phyloP scores from a whole-genome alignment of 2,888 invertebrate genomes.

The Belgica antarctica region DNA sequence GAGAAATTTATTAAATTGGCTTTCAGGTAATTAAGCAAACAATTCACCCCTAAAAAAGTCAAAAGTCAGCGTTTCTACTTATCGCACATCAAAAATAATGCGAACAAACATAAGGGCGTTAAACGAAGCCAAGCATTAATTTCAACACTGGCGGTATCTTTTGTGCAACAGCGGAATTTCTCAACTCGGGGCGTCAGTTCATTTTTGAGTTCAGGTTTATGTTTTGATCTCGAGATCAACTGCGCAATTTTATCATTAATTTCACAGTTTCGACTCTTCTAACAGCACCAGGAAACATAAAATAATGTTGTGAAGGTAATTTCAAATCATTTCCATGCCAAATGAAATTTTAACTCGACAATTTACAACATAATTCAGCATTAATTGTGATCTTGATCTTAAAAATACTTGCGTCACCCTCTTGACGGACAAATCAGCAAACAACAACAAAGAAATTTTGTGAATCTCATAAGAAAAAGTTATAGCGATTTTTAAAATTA shows the following conservation, averaged over 20 bases:
- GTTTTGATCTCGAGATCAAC: conserved; percentile 27
- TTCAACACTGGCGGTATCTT: background rate
- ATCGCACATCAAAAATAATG: too few relatives aligned
- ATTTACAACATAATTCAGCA: too few relatives aligned
- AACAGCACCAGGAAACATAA: too few relatives aligned
- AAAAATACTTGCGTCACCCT: conserved; percentile 15
- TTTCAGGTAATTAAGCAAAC: too few relatives aligned
- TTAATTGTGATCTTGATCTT: background rate
- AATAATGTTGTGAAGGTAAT: too few relatives aligned
- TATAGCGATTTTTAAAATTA: conserved; percentile 40
- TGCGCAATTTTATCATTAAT: background rate
- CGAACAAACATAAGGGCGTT: too few relatives aligned
- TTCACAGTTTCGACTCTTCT: background rate
- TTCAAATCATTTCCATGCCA: too few relatives aligned
- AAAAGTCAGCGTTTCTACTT: too few relatives aligned
- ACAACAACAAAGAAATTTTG: conserved; percentile 42
- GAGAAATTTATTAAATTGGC: too few relatives aligned
- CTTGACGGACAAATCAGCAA: conserved; percentile 28
- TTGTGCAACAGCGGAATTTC: background rate
- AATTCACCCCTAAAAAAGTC: too few relatives aligned
- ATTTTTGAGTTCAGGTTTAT: conserved; percentile 17
- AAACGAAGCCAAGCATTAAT: too few relatives aligned
- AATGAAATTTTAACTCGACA: conserved; percentile 15
- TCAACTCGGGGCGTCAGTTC: background rate
- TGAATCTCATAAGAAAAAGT: conserved; percentile 32